A percentile compares a stretch with the other conserved stretches of the same genome.
phyloP scores from a whole-genome alignment of 2,888 invertebrate genomes.

The Coelogynopora nodosa region DNA sequence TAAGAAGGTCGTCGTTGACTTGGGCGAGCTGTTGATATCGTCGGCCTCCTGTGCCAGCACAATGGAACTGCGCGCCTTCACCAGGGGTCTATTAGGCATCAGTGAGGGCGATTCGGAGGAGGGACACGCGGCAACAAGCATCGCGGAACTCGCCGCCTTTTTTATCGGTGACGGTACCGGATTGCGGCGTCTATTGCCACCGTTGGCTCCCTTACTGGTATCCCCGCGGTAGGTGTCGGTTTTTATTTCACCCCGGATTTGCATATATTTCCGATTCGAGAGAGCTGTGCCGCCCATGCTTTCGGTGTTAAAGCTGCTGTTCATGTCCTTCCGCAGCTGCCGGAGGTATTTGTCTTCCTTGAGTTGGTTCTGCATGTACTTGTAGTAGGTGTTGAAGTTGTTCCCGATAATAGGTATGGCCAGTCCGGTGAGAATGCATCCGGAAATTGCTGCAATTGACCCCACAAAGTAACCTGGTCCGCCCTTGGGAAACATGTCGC shows the following conservation, averaged over 20 bases:
- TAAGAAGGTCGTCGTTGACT: not conserved
- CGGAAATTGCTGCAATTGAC: conserved; percentile 45
- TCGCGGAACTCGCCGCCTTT: not conserved
- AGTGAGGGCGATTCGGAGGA: not conserved
- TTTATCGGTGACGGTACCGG: not conserved
- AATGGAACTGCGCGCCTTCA: not conserved
- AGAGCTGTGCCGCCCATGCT: not conserved
- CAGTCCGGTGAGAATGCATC: conserved; percentile 45
- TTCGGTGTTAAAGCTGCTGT: conserved; percentile 6
- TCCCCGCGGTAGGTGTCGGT: not conserved
- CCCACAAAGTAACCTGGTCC: conserved; percentile 45
- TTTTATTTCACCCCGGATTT: conserved; percentile 2
- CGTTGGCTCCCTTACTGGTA: not conserved
- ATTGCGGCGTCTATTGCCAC: not conserved
- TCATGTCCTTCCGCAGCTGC: conserved; percentile 42
- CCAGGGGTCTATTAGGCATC: not conserved
- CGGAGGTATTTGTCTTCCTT: conserved; percentile 47
- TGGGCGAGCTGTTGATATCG: not conserved
- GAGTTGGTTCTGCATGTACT: conserved; percentile 47
- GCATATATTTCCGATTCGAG: conserved; percentile 16
- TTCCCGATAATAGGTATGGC: conserved; percentile 47
- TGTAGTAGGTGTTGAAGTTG: conserved; percentile 47
- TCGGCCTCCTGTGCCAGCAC: conserved; percentile 1
- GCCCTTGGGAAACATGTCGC: conserved; percentile 45
- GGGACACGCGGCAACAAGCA: not conserved